A percentile compares a stretch with the other conserved stretches of the same genome.
These are phyloP conservation scores for Scaeva pyrastri DNA, from an alignment of 2,888 invertebrate genomes.

Conservation along the genomic window DNA sequence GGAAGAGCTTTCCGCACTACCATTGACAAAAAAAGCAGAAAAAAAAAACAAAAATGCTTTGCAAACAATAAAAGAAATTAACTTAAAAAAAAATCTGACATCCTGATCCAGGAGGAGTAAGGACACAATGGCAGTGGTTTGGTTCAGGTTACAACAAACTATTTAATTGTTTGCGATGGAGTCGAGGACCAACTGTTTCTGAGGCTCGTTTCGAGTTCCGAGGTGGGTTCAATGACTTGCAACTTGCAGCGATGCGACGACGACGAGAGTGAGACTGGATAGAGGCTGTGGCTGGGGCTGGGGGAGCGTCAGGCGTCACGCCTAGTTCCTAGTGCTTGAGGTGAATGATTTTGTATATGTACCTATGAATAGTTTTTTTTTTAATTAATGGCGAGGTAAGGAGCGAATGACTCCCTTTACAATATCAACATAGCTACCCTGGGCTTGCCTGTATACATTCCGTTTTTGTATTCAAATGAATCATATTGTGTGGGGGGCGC, in stretches of 20 bases:
- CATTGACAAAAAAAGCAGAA: constrained; percentile 20
- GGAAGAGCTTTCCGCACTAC: constrained; percentile 67
- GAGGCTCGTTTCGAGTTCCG: not conserved
- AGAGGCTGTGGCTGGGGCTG: not conserved
- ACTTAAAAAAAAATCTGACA: constrained; percentile 36
- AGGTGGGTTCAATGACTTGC: constrained; percentile 64
- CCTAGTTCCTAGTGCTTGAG: constrained; percentile 3
- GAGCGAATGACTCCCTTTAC: not conserved
- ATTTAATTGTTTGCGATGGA: constrained; percentile 50
- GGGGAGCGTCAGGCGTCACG: constrained; percentile 22
- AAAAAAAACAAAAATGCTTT: constrained; percentile 53
- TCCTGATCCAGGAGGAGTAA: constrained; percentile 13
- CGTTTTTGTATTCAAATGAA: constrained; percentile 17
- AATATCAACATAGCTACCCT: not conserved
- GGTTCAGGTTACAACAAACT: constrained; percentile 57
- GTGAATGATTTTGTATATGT: constrained; percentile 21
- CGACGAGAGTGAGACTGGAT: too few species aligned
- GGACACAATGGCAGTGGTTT: constrained; percentile 55
- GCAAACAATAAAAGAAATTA: constrained; percentile 63
- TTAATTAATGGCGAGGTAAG: constrained; percentile 13
- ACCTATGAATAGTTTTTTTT: constrained; percentile 10
- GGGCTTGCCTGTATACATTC: not conserved
- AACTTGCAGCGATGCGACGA: too few species aligned
- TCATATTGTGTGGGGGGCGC: not conserved
- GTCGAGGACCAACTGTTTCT: constrained; percentile 43